A percentile compares a stretch with the other conserved stretches of the same genome.
Evolutionary conservation across 2,888 invertebrate species (phyloP).

Genomic region (Heliconius sara): DNA sequence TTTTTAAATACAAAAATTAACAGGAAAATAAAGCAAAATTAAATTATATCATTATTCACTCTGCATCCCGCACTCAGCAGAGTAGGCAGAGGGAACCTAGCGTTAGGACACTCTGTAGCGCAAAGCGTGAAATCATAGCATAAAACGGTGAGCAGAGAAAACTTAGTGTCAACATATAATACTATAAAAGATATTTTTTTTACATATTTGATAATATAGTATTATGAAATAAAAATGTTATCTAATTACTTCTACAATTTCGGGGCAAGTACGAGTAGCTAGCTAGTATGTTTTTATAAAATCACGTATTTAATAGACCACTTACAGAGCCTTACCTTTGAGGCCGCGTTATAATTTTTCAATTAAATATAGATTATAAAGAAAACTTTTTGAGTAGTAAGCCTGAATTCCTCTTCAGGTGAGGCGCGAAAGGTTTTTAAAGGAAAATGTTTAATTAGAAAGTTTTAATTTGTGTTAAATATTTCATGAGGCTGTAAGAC

Average conservation of each 20-base stretch:
- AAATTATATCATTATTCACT: too few relatives aligned
- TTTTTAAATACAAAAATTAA: too few relatives aligned
- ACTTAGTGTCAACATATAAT: too few relatives aligned
- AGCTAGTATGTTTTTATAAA: background rate
- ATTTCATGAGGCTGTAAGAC: slow-evolving; percentile 1
- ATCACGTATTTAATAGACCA: background rate
- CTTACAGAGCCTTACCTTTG: background rate
- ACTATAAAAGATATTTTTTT: too few relatives aligned
- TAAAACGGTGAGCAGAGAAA: too few relatives aligned
- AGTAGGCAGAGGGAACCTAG: too few relatives aligned
- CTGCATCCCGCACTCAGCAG: too few relatives aligned
- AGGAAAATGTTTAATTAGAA: slow-evolving; percentile 31
- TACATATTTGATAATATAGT: background rate
- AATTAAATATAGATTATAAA: slow-evolving; percentile 26
- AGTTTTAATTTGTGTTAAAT: slow-evolving; percentile 19
- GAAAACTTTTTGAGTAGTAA: slow-evolving; percentile 3
- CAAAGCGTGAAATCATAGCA: too few relatives aligned
- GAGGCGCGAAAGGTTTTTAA: slow-evolving; percentile 12
- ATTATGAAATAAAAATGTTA: background rate
- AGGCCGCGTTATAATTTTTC: slow-evolving; percentile 1
- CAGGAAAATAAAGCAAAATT: too few relatives aligned
- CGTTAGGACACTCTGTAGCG: too few relatives aligned
- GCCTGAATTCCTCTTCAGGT: background rate
- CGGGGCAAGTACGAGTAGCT: background rate
- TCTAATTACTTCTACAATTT: background rate